Evolutionary conservation across 2,113 vertebrate species (phyloP), one percentile per base, ranked within the genome.

Genomic region (Myiagra hebetior): DNA sequence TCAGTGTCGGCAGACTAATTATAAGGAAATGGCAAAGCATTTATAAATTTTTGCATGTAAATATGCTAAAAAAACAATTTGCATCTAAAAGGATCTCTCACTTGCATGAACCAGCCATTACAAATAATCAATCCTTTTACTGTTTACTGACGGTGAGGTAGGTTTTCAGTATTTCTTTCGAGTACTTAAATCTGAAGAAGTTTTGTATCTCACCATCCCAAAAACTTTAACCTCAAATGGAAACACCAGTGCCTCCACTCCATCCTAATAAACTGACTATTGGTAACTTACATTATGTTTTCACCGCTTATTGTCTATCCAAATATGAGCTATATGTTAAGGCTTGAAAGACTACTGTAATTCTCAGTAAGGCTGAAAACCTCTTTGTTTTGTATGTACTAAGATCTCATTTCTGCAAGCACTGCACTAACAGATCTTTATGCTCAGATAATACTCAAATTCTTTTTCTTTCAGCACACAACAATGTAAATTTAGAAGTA

Each of bases 1-100:
- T 95, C 60, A 95, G 39, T 83, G 68, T 30, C 57, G 41, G 70
- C 47, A 87, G 64, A 33, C 14, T 83, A 77, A 78, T 64, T 72
- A 47, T 3, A 67, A 35, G 17, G 37, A 89, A 79, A 65, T 5
- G 2, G 11, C n/a, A 90, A 53, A 95, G 42, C 8, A 55, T 28
- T 53, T 63, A 2, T 39, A 65, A 44, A 5, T 57, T 76, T 91
- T 70, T 72, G 19, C 13, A 4, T 19, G 20, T 4, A 77, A 83
- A 80, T 69, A 75, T 21, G 22, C 52, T 72, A 78, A 62, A 49
- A 78, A 85, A 76, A 46, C 6, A 64, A 53, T n/a, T 69, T 74
- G 24, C 22, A 94, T 49, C 23, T 52, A 37, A 73, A 94, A 74
- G 57, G 2, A 74, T 42, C 27, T 55, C 35, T 84, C 4, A 69